Conservation (phyloP, 2,888 invertebrate species). For the Argyra leucocephala region DNA sequence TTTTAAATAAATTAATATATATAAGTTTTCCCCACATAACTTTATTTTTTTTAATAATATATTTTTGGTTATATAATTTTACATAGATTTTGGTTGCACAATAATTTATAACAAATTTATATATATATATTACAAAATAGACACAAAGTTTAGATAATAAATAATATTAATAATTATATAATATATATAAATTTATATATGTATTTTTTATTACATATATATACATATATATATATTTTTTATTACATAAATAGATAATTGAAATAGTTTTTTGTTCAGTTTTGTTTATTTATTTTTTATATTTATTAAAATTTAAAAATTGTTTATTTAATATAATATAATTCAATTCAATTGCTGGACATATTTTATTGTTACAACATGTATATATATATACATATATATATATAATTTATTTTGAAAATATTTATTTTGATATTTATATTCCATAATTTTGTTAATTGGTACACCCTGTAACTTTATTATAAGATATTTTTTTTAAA, state of each 20-base stretch:
- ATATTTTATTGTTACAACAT: neutral
- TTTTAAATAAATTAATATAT: neutral
- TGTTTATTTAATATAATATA: neutral
- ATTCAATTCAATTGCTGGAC: neutral
- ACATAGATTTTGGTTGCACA: neutral
- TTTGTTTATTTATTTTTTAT: neutral
- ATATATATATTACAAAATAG: neutral
- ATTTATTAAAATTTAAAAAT: neutral
- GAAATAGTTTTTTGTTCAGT: no score
- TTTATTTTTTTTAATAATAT: neutral
- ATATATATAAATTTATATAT: neutral
- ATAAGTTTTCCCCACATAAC: constrained; percentile 6
- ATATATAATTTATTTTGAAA: neutral
- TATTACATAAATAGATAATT: neutral
- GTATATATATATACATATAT: neutral
- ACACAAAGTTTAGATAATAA: neutral
- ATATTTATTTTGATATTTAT: no score
- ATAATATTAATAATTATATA: neutral
- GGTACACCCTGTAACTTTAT: neutral
- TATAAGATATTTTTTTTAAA: neutral
- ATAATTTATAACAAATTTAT: neutral
- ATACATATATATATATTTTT: neutral
- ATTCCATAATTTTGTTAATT: constrained; percentile 1
- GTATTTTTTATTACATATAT: neutral
- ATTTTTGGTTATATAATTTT: neutral